These are phyloP conservation scores for Accipiter virgatus DNA, from an alignment of 2,113 vertebrate genomes.

Conservation along the genomic window DNA sequence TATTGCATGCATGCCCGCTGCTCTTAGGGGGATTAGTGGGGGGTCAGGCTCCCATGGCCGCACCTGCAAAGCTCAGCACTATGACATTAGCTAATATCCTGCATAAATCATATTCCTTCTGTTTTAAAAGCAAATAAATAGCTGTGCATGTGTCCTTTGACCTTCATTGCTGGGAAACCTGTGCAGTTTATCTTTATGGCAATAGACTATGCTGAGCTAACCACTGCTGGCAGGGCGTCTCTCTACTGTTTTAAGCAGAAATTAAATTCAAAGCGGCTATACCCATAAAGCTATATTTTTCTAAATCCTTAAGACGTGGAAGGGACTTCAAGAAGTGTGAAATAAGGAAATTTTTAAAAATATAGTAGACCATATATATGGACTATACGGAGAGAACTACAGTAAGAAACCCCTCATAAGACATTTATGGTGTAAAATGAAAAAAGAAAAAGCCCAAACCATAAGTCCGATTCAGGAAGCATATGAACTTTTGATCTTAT, in stretches of 20 bases:
- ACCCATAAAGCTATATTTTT: background rate
- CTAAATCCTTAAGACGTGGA: background rate
- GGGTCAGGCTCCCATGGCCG: constrained; percentile 71
- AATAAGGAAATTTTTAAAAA: background rate
- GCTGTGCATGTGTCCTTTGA: constrained; percentile 67
- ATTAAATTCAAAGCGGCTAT: background rate
- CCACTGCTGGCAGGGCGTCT: background rate
- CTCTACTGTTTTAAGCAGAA: background rate
- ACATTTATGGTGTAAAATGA: background rate
- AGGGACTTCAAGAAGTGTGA: background rate
- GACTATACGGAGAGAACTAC: background rate
- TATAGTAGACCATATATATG: background rate
- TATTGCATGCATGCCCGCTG: constrained; percentile 26
- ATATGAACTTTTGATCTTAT: background rate
- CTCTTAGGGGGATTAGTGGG: constrained; percentile 68
- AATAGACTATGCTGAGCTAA: background rate
- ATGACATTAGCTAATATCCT: constrained; percentile 72
- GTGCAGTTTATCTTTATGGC: constrained; percentile 52
- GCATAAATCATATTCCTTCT: constrained; percentile 78
- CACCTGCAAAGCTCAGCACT: constrained; percentile 70
- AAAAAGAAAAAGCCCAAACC: background rate
- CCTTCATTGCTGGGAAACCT: constrained; percentile 70
- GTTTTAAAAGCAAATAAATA: constrained; percentile 78
- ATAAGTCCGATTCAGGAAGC: background rate
- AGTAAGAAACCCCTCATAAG: background rate